Evolutionary conservation across 2,113 vertebrate species (phyloP), one percentile per base, ranked within the genome.

Genomic region (Bothrops jararaca): DNA sequence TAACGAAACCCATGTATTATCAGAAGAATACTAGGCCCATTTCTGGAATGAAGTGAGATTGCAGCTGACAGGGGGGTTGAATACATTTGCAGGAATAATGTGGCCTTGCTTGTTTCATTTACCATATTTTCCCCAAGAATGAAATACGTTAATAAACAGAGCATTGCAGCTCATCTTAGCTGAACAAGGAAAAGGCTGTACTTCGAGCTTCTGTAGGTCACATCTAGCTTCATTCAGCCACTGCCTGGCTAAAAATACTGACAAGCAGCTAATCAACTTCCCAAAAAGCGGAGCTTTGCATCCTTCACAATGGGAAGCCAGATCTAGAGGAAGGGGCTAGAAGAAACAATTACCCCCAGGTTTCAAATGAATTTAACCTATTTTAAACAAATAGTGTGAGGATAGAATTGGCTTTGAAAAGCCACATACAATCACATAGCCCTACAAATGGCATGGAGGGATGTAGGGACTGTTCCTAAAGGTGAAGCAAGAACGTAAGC

Each of bases 131-230:
- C 95, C 96, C 12, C 1, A 95, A 94, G 96, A 97, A 97, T 96
- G 96, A 97, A 97, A 95, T 54, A 95, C 95, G 95, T 95, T 97
- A 96, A 97, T 91, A 97, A 97, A 96, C 93, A 85, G 89, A 95
- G 97, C 96, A 95, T 94, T 95, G 93, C 0, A 94, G 95, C 80
- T 95, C 95, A 96, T 95, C 95, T 95, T 96, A 94, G 95, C 93
- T 92, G 96, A 93, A 94, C 95, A 93, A 92, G 93, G n/a, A 0
- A 88, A 45, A 95, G 15, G 94, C 85, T 85, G 93, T 57, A 10
- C 91, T 53, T 93, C 0, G 26, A 88, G 92, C 94, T 5, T 91
- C 57, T 69, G 93, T 80, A 92, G 89, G 94, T 92, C 94, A 96
- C 95, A 94, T 96, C 96, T 95, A 93, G 95, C 93, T 89, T 92